Percentiles rank a stretch among this genome's conserved stretches.
Evolutionary conservation across 2,888 invertebrate species (phyloP).

Genomic region (Choristoneura rosaceana): DNA sequence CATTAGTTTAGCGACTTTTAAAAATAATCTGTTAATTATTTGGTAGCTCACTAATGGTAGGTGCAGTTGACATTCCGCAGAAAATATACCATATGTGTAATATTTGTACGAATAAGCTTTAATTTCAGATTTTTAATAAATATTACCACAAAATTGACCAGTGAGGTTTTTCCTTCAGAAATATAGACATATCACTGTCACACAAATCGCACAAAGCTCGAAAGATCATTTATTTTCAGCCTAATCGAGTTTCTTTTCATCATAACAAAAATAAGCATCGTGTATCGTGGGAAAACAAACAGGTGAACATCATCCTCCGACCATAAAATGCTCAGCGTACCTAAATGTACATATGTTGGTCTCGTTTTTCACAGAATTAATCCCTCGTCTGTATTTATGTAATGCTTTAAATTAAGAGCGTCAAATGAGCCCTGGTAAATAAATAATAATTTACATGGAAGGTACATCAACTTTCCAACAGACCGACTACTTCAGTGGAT

Average conservation of each 20-base stretch:
- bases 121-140: no score
- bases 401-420: slow-evolving; percentile 26
- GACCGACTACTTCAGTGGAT: slow-evolving; percentile 9
- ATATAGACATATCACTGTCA: slow-evolving; percentile 5
- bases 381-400: slow-evolving; percentile 7
- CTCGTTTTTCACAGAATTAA: slow-evolving; percentile 19
- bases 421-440: not conserved
- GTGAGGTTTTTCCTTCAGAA: no score
- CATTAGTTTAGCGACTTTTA: no score
- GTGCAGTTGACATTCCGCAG: no score
- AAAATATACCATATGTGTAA: no score
- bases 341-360: slow-evolving; percentile 21
- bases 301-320: slow-evolving; percentile 26
- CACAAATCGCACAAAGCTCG: not conserved
- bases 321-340: slow-evolving; percentile 9
- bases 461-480: not conserved
- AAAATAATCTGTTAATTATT: no score
- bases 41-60: no score
- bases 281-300: slow-evolving; percentile 22
- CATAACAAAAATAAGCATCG: slow-evolving; percentile 12
- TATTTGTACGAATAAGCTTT: no score
- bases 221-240: slow-evolving; percentile 18
- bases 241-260: slow-evolving; percentile 14
- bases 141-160: no score
- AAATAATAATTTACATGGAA: not conserved